Evolutionary conservation across 2,797 vertebrate species (phyloP).

Genomic region (Hyperoplus immaculatus): DNA sequence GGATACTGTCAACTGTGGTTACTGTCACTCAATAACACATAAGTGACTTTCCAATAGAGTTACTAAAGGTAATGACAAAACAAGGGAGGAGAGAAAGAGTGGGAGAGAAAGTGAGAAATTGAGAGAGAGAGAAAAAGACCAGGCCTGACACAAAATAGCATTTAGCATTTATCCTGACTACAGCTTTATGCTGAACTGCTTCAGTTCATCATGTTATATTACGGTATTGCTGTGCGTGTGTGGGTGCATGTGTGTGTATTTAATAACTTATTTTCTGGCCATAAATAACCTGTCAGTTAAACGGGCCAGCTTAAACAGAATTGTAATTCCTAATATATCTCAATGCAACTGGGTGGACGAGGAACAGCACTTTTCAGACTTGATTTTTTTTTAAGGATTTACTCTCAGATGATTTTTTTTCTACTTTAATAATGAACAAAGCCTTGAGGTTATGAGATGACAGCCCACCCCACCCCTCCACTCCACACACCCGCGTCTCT

Average conservation of each 20-base stretch:
- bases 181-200: conserved; percentile 62
- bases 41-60: neutral
- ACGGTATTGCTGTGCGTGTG: neutral
- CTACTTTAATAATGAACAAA: conserved; percentile 6
- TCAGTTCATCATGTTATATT: conserved; percentile 51
- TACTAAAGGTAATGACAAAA: neutral
- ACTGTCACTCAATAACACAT: neutral
- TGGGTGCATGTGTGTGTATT: conserved; percentile 10
- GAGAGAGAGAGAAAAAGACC: conserved; percentile 22
- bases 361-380: conserved; percentile 32
- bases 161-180: conserved; percentile 66
- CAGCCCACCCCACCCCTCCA: neutral
- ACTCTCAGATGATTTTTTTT: conserved; percentile 16
- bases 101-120: conserved; percentile 12
- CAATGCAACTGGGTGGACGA: conserved; percentile 2
- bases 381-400: conserved; percentile 36
- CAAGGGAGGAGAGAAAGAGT: neutral
- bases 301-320: conserved; percentile 30
- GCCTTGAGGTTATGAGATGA: conserved; percentile 1
- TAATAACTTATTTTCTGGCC: conserved; percentile 38
- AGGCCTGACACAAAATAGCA: conserved; percentile 50
- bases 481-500: neutral
- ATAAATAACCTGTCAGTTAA: conserved; percentile 57
- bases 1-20: neutral
- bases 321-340: conserved; percentile 47